Conservation (phyloP, 2,113 vertebrate species). For the Colius striatus region DNA sequence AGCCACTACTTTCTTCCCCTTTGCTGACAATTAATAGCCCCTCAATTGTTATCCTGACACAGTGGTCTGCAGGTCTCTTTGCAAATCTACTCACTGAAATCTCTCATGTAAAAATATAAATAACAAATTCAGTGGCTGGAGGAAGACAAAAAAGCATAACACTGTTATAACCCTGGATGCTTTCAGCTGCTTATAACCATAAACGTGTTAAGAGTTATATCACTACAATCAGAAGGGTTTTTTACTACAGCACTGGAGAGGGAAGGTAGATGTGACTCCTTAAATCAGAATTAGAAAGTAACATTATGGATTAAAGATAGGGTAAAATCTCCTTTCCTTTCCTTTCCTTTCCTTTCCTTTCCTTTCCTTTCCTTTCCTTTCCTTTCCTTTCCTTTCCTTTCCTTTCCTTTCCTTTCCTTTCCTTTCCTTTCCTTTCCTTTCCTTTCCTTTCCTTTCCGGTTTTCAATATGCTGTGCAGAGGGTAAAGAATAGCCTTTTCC, state of each 20-base stretch:
- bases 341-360: not conserved
- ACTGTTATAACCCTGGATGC: not conserved
- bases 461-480: not conserved
- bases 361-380: too few species aligned
- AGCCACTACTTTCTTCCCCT: not conserved
- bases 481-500: not conserved
- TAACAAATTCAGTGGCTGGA: not conserved
- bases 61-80: not conserved
- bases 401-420: too few species aligned
- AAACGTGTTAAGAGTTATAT: not conserved
- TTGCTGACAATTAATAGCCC: not conserved
- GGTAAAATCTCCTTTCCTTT: not conserved
- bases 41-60: not conserved
- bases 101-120: not conserved
- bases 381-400: too few species aligned
- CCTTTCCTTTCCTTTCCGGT: too few species aligned
- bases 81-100: not conserved
- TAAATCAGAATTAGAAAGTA: not conserved
- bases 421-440: too few species aligned
- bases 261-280: not conserved
- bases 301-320: not conserved
- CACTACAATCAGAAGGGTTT: not conserved
- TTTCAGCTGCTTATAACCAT: not conserved
- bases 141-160: not conserved
- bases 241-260: not conserved